These are phyloP conservation scores for Toxonevra muliebris DNA, from an alignment of 2,888 invertebrate species.

Conservation along the genomic window DNA sequence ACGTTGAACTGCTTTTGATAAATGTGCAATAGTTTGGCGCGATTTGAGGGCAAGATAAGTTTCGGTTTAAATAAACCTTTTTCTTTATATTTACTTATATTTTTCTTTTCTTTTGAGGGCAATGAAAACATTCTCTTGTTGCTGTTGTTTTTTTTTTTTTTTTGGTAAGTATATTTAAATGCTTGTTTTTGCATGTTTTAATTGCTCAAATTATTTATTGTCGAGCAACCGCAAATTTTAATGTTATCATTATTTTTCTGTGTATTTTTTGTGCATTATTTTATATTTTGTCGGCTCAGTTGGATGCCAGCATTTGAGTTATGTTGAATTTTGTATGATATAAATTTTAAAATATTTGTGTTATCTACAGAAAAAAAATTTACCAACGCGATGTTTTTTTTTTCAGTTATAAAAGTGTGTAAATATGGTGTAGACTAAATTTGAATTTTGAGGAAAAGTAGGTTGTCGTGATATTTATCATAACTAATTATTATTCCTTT, in stretches of 20 bases:
- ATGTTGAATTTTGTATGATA: neutral
- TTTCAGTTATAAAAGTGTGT: too few species aligned
- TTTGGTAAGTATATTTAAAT: slow-evolving; percentile 47
- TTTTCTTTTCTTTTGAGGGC: neutral
- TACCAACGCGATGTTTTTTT: too few species aligned
- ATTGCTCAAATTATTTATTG: slow-evolving; percentile 60
- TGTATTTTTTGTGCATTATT: neutral
- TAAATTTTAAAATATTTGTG: neutral
- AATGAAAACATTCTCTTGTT: neutral
- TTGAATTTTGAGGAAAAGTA: too few species aligned
- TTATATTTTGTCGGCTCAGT: neutral
- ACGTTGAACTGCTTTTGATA: slow-evolving; percentile 45
- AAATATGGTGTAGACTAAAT: too few species aligned
- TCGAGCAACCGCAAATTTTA: slow-evolving; percentile 44
- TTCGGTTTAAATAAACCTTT: neutral
- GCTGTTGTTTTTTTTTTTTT: slow-evolving; percentile 13
- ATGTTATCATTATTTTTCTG: slow-evolving; percentile 17
- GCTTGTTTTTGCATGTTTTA: slow-evolving; percentile 58
- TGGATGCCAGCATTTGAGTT: slow-evolving; percentile 1
- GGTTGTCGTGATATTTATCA: too few species aligned
- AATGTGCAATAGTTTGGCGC: slow-evolving; percentile 56
- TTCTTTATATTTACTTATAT: neutral
- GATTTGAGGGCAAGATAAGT: slow-evolving; percentile 55
- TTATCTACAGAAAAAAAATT: neutral
- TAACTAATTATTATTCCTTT: too few species aligned